These are phyloP conservation scores for Eupeodes corollae DNA, from an alignment of 1,140 invertebrate species.

Conservation along the genomic window DNA sequence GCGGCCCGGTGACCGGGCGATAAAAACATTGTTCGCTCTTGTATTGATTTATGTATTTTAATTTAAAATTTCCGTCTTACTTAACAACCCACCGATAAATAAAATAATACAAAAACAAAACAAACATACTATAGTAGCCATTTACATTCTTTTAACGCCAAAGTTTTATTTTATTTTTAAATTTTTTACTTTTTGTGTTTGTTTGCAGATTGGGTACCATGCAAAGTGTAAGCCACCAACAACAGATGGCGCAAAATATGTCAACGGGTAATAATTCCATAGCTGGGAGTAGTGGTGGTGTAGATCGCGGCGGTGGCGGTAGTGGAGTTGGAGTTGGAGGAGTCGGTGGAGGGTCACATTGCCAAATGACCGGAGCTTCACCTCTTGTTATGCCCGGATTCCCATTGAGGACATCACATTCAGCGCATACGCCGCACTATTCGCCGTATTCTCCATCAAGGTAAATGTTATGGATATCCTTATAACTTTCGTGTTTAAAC, in stretches of 20 bases:
- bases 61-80: constrained; percentile 38
- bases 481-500: too few species aligned
- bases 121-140: background rate
- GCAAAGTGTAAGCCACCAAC: constrained; percentile 17
- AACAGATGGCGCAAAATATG: constrained; percentile 38
- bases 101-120: constrained; percentile 12
- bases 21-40: background rate
- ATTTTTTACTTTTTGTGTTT: constrained; percentile 1
- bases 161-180: background rate
- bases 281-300: constrained; percentile 18
- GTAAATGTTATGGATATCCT: constrained; percentile 12
- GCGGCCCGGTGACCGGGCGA: too few species aligned
- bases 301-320: constrained; percentile 18
- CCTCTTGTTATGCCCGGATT: constrained; percentile 70
- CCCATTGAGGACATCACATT: constrained; percentile 56
- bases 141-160: background rate
- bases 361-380: constrained; percentile 45
- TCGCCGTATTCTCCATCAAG: constrained; percentile 76
- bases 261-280: constrained; percentile 36
- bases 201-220: constrained; percentile 26
- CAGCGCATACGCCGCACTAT: constrained; percentile 61
- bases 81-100: constrained; percentile 25
- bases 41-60: constrained; percentile 39
- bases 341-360: constrained; percentile 31
- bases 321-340: constrained; percentile 17